A percentile compares a stretch with the other conserved stretches of the same genome.
Evolutionary conservation across 1,140 invertebrate species (phyloP).

Genomic region (Phocides pigmalion): DNA sequence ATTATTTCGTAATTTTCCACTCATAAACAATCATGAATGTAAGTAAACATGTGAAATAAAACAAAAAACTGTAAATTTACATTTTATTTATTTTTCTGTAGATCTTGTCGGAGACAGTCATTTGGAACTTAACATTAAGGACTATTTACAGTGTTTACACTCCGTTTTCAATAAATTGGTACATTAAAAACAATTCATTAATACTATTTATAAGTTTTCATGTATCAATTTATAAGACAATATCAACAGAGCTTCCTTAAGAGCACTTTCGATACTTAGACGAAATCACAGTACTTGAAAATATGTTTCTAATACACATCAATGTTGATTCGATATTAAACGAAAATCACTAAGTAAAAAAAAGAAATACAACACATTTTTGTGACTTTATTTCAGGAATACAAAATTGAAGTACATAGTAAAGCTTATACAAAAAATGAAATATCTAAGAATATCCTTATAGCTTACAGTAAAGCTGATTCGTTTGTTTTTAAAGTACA

Average conservation of each 20-base stretch:
- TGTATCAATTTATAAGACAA: conserved; percentile 41
- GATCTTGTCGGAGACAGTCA: conserved; percentile 49
- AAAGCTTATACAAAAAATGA: conserved; percentile 45
- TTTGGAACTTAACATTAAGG: conserved; percentile 44
- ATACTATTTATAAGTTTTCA: conserved; percentile 21
- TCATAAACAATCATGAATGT: conserved; percentile 31
- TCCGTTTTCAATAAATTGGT: conserved; percentile 45
- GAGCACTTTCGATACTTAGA: conserved; percentile 56
- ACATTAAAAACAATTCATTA: conserved; percentile 31
- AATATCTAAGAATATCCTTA: conserved; percentile 65
- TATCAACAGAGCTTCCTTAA: conserved; percentile 32
- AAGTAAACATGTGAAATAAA: conserved; percentile 52
- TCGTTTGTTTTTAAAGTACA: conserved; percentile 72
- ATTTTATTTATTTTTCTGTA: conserved; percentile 57
- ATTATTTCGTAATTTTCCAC: conserved; percentile 46
- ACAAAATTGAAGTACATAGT: conserved; percentile 28
- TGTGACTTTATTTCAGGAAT: conserved; percentile 45
- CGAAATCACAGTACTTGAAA: conserved; percentile 66
- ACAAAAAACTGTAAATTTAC: conserved; percentile 45
- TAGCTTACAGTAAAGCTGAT: conserved; percentile 80
- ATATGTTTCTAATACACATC: conserved; percentile 40
- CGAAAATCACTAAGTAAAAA: conserved; percentile 1
- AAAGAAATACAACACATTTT: conserved; percentile 36
- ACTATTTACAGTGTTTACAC: conserved; percentile 39
- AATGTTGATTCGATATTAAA: conserved; percentile 4